Evolutionary conservation across 2,888 invertebrate genomes (phyloP), one percentile per base, ranked within the genome.

Genomic region (Polietes domitor): DNA sequence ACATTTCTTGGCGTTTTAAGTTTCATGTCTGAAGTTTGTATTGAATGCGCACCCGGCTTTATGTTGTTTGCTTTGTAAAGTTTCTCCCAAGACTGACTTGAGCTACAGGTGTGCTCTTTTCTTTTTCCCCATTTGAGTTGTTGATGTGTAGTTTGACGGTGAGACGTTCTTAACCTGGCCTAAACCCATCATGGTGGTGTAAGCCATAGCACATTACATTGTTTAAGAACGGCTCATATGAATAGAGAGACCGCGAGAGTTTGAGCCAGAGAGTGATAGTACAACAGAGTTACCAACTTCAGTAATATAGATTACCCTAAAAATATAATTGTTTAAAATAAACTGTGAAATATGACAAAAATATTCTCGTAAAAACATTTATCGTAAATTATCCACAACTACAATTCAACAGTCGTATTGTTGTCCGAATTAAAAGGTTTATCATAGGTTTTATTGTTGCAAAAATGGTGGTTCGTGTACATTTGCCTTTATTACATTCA

Each of bases 81-180:
- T 53, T 76, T 70, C 76, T 84, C 75, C 73, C 76, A 84, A 84
- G 73, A 84, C 84, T 84, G 78, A 81, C 61, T 78, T 77, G 53
- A 43, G 68, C 74, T 32, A 79, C 81, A 84, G 81, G 81, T 84
- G 78, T 73, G 76, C 76, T 78, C 81, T 68, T 76, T 83, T 26
- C 9, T 65, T 61, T 37, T 79, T 77, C 74, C 24, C 50, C 41
- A 19, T 72, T 74, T n/a, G 68, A 21, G 17, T 50, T 53, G 50
- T 21, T 55, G 63, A 76, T 74, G 58, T 83, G 47, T 83, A 4
- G 77, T 78, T 80, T 75, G 76, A 43, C 73, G 76, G 78, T 73
- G 81, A 84, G 78, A 84, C 74, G 76, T 79, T 84, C 84, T 84
- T 84, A 84, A 81, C 78, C 81, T 76, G 81, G 78, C 81, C 79